Evolutionary conservation across 2,113 vertebrate genomes (phyloP), one percentile per base, ranked within the genome.

Genomic region (Crotalus horridus): DNA sequence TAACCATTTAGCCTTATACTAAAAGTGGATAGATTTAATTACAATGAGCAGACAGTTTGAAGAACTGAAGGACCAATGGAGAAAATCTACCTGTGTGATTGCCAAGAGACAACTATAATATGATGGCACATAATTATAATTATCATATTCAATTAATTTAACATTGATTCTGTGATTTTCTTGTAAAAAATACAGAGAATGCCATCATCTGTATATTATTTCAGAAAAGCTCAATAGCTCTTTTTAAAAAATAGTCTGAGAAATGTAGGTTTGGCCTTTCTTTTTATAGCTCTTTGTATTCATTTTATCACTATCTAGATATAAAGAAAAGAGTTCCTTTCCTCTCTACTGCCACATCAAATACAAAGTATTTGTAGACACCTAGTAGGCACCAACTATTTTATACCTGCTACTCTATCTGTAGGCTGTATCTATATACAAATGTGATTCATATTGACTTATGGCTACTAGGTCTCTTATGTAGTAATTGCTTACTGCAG

Each of bases 401-500:
- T 85, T 91, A 92, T 81, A 43, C 46, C 92, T 91, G 93, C 92
- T 88, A 87, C 93, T 95, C 90, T 53, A 24, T 88, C 20, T 92
- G 90, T 81, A 95, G 95, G 95, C 94, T 95, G 97, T 54, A 92
- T 74, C 46, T 95, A 91, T 93, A 91, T 54, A 93, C 94, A 93
- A 94, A 87, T 29, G 43, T 91, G 92, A 92, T 96, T 64, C 93
- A 95, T 93, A 81, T 94, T 96, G 96, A 98, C 97, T 97, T 96
- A 97, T 95, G 54, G 91, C 92, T 97, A 97, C 97, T 97, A 97
- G 97, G 96, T 96, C 97, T 94, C 92, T 96, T 92, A 94, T 96
- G 96, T 96, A 94, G 93, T 94, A 95, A 97, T 89, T 96, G 94
- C 95, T 96, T 97, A 97, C 93, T 96, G 96, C 0, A 20, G 33